A percentile compares a stretch with the other conserved stretches of the same genome.
Evolutionary conservation across 1,140 invertebrate genomes (phyloP).

Genomic region (Zaprionus vittiger): DNA sequence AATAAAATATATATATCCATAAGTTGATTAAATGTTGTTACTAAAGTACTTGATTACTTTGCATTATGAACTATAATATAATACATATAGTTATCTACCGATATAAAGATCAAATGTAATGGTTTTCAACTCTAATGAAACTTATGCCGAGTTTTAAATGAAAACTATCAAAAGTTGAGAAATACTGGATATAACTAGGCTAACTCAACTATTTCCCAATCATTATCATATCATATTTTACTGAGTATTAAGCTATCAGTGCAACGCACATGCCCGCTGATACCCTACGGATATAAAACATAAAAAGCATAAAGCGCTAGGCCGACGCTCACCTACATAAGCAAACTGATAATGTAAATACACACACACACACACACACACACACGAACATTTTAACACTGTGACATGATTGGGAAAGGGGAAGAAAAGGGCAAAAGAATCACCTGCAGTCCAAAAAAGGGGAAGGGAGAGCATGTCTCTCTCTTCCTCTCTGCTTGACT

Average conservation of each 20-base stretch:
- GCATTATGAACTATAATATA: no score
- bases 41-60: no score
- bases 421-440: slow-evolving; percentile 40
- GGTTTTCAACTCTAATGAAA: no score
- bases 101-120: no score
- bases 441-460: slow-evolving; percentile 39
- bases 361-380: neutral
- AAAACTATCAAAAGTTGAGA: no score
- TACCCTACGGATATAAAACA: slow-evolving; percentile 43
- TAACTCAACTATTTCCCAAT: no score
- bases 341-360: slow-evolving; percentile 36
- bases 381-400: neutral
- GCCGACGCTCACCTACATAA: slow-evolving; percentile 64
- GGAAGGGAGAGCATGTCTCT: slow-evolving; percentile 7
- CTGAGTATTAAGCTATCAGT: neutral
- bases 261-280: slow-evolving; percentile 24
- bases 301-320: slow-evolving; percentile 34
- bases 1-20: no score
- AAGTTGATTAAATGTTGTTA: no score
- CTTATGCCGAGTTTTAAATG: no score
- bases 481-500: slow-evolving; percentile 10
- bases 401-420: slow-evolving; percentile 18
- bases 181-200: no score
- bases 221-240: no score
- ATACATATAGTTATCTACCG: no score